Percentiles rank a stretch among this genome's conserved stretches.
Evolutionary conservation across 2,113 vertebrate genomes (phyloP).

Genomic region (Corythornis madagascariensis): DNA sequence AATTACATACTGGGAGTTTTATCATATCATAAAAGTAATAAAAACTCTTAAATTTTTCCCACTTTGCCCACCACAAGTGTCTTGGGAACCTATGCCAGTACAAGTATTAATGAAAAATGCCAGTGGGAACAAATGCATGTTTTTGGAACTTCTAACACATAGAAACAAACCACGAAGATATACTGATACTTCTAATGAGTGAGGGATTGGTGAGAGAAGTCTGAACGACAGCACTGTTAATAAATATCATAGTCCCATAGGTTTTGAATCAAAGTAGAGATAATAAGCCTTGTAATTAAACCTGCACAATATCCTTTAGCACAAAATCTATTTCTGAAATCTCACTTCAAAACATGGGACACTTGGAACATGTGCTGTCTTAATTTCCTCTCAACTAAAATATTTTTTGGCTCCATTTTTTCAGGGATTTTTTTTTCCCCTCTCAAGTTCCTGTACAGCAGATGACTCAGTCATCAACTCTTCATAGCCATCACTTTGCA

Average conservation of each 20-base stretch:
- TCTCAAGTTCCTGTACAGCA: slow-evolving; percentile 86
- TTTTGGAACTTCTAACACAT: slow-evolving; percentile 33
- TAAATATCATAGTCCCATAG: slow-evolving; percentile 60
- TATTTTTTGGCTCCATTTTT: slow-evolving; percentile 83
- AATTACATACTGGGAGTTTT: slow-evolving; percentile 19
- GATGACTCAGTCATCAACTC: slow-evolving; percentile 88
- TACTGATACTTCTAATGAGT: not conserved
- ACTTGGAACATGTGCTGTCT: slow-evolving; percentile 82
- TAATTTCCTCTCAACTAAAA: slow-evolving; percentile 84
- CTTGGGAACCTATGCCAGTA: slow-evolving; percentile 36
- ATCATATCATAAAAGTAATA: slow-evolving; percentile 41
- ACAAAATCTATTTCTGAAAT: slow-evolving; percentile 78
- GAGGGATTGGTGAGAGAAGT: not conserved
- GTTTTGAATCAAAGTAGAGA: slow-evolving; percentile 68
- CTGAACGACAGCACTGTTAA: slow-evolving; percentile 63
- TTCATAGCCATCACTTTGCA: slow-evolving; percentile 85
- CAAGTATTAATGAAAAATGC: slow-evolving; percentile 72
- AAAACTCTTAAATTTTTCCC: slow-evolving; percentile 57
- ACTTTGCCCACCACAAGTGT: slow-evolving; percentile 45
- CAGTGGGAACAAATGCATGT: slow-evolving; percentile 33
- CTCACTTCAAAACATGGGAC: slow-evolving; percentile 79
- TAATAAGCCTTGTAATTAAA: slow-evolving; percentile 73
- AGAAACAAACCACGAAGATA: slow-evolving; percentile 49
- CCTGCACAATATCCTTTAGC: slow-evolving; percentile 65
- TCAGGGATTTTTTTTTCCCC: slow-evolving; percentile 69